These are phyloP conservation scores for Buceros bicornis DNA, from an alignment of 2,797 vertebrate genomes.

Conservation along the genomic window DNA sequence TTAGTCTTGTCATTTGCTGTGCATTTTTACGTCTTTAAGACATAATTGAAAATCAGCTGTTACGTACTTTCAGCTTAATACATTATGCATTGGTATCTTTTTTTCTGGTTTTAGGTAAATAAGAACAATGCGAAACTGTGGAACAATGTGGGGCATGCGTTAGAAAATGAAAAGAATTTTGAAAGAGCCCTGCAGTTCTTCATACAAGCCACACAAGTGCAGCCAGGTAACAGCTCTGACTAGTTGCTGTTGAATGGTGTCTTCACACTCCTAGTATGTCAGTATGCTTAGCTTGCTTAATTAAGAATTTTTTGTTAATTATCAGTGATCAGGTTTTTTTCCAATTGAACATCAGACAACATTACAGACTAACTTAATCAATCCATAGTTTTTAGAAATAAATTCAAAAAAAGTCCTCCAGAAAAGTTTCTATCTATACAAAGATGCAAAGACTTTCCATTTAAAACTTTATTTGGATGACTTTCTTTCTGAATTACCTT, in stretches of 20 bases:
- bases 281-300: not conserved
- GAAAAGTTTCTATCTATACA: not conserved
- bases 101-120: conserved; percentile 88
- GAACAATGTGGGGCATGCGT: conserved; percentile 98
- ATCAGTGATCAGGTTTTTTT: not conserved
- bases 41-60: not conserved
- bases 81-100: not conserved
- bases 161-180: conserved; percentile 97
- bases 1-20: not conserved
- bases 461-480: not conserved
- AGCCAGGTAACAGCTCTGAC: conserved; percentile 88
- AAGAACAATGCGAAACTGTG: conserved; percentile 98
- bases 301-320: not conserved
- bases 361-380: not conserved
- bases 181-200: conserved; percentile 92
- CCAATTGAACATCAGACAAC: not conserved
- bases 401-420: not conserved
- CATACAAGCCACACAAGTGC: conserved; percentile 94
- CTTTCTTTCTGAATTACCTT: not conserved
- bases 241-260: not conserved
- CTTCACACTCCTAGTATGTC: not conserved
- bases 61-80: not conserved
- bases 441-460: not conserved
- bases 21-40: not conserved
- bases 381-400: not conserved